Percentiles rank a stretch among this genome's conserved stretches.
These are phyloP conservation scores for Shargacucullia verbasci DNA, from an alignment of 2,888 invertebrate genomes.

Conservation along the genomic window DNA sequence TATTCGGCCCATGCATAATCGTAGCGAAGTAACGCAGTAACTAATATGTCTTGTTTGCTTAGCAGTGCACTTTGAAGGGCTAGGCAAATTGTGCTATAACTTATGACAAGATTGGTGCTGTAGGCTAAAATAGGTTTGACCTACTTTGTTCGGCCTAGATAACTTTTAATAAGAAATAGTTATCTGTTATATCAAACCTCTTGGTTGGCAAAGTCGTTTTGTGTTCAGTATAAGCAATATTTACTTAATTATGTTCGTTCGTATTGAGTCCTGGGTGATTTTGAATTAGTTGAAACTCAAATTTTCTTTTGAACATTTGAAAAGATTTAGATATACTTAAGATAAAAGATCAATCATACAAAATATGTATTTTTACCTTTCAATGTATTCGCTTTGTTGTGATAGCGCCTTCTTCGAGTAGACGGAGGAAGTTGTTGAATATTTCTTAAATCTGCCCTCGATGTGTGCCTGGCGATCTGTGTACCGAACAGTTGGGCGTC, in stretches of 20 bases:
- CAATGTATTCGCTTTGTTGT: slow-evolving; percentile 85
- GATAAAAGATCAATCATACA: slow-evolving; percentile 2
- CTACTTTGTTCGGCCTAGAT: slow-evolving; percentile 31
- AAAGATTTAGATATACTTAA: background rate
- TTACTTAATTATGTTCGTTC: slow-evolving; percentile 12
- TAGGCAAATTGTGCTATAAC: slow-evolving; percentile 19
- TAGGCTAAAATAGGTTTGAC: slow-evolving; percentile 29
- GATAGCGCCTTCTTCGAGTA: slow-evolving; percentile 86
- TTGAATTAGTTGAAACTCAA: slow-evolving; percentile 19
- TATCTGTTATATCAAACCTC: slow-evolving; percentile 1
- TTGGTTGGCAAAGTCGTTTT: background rate
- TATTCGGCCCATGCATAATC: slow-evolving; percentile 5
- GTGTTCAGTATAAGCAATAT: no score
- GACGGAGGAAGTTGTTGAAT: slow-evolving; percentile 85
- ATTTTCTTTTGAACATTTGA: slow-evolving; percentile 9
- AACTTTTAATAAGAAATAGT: slow-evolving; percentile 18
- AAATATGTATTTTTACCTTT: slow-evolving; percentile 72
- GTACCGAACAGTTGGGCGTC: slow-evolving; percentile 62
- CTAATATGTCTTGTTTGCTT: background rate
- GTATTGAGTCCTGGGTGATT: background rate
- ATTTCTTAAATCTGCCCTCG: slow-evolving; percentile 87
- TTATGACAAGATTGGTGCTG: slow-evolving; percentile 18
- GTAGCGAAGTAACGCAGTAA: slow-evolving; percentile 10
- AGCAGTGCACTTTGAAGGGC: slow-evolving; percentile 17
- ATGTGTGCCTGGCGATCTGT: slow-evolving; percentile 85